Percentiles rank a stretch among this genome's conserved stretches.
Evolutionary conservation across 2,797 vertebrate species (phyloP).

Genomic region (Alcedo atthis): DNA sequence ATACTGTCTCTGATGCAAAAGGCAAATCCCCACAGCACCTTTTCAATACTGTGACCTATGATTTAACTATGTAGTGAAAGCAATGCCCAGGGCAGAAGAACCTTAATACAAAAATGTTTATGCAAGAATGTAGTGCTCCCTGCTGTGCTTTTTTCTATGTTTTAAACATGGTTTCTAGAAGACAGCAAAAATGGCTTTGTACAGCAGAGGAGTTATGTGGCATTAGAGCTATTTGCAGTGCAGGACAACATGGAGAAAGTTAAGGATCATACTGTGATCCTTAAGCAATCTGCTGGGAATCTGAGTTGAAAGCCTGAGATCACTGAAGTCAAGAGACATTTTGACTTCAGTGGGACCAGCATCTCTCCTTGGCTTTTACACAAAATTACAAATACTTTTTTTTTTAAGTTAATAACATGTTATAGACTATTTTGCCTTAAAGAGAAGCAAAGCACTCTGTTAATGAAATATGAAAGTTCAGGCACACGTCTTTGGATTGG

Average conservation of each 20-base stretch:
- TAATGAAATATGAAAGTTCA: not conserved
- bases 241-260: not conserved
- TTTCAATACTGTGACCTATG: not conserved
- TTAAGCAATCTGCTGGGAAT: not conserved
- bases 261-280: not conserved
- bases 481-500: not conserved
- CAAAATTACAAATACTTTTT: not conserved
- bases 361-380: not conserved
- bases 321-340: not conserved
- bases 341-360: not conserved
- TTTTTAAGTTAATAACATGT: not conserved
- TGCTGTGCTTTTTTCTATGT: accelerated
- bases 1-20: not conserved
- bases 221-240: not conserved
- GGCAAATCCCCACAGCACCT: not conserved
- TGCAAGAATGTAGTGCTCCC: not conserved
- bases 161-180: not conserved
- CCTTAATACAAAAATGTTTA: not conserved
- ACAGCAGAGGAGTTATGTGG: not conserved
- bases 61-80: not conserved
- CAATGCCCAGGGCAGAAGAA: not conserved
- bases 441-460: not conserved
- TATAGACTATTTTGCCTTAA: not conserved
- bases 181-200: not conserved
- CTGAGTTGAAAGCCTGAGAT: not conserved